These are phyloP conservation scores for Cromileptes altivelis DNA, from an alignment of 2,113 vertebrate species.

Conservation along the genomic window DNA sequence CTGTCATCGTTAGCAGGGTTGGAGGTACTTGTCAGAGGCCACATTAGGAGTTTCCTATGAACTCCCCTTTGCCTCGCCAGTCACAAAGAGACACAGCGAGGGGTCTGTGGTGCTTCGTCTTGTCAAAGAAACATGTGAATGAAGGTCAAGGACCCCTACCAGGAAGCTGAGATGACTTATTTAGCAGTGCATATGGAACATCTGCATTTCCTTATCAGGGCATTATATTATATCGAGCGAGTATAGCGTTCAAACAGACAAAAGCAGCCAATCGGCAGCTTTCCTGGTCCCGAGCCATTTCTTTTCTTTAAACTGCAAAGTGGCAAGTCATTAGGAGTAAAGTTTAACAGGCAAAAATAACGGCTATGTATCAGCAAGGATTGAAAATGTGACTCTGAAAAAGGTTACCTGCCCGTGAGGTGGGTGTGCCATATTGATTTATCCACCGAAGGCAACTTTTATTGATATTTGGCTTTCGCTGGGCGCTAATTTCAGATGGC, in stretches of 20 bases:
- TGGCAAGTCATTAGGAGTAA: conserved; percentile 18
- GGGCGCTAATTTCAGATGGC: conserved; percentile 6
- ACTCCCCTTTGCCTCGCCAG: conserved; percentile 62
- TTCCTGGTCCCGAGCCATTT: background rate
- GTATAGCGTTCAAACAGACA: background rate
- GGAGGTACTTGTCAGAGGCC: conserved; percentile 77
- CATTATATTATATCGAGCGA: background rate
- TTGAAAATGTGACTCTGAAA: conserved; percentile 21
- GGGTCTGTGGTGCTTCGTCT: conserved; percentile 29
- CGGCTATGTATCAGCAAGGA: background rate
- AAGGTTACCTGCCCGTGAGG: conserved; percentile 43
- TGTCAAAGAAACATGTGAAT: background rate
- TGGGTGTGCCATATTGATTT: conserved; percentile 40
- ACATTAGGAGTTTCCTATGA: conserved; percentile 80
- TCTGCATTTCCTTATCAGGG: background rate
- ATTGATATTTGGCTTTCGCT: conserved; percentile 35
- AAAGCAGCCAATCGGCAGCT: conserved; percentile 4
- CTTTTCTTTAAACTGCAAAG: conserved; percentile 19
- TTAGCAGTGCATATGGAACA: background rate
- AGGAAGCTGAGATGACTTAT: background rate
- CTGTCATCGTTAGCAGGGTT: conserved; percentile 82
- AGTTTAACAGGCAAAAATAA: conserved; percentile 19
- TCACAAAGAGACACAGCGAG: conserved; percentile 20
- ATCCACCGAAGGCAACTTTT: conserved; percentile 33
- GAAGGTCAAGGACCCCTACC: conserved; percentile 21